These are phyloP conservation scores for Periophthalmodon schlosseri DNA, from an alignment of 2,113 vertebrate species.

Conservation along the genomic window DNA sequence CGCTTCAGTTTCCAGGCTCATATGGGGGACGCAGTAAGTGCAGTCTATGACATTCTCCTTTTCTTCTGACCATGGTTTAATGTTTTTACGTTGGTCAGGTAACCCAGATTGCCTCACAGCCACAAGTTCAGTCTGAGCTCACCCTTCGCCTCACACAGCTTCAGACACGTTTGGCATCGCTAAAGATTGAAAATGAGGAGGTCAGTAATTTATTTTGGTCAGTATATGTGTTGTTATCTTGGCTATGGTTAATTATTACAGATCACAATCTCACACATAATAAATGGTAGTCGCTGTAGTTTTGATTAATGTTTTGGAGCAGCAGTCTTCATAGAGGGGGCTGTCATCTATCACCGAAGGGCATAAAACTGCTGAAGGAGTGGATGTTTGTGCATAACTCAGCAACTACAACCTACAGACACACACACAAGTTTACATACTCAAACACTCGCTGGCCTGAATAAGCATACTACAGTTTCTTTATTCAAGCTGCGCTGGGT, in stretches of 20 bases:
- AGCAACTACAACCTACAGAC: slow-evolving; percentile 34
- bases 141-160: slow-evolving; percentile 93
- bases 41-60: not conserved
- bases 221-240: not conserved
- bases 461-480: slow-evolving; percentile 26
- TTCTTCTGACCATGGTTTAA: not conserved
- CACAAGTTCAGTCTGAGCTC: slow-evolving; percentile 93
- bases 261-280: not conserved
- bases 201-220: slow-evolving; percentile 71
- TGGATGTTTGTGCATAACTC: slow-evolving; percentile 62
- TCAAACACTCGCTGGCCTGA: slow-evolving; percentile 28
- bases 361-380: slow-evolving; percentile 66
- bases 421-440: slow-evolving; percentile 29
- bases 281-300: not conserved
- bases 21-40: slow-evolving; percentile 93
- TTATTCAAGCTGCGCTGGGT: slow-evolving; percentile 19
- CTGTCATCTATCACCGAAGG: slow-evolving; percentile 51
- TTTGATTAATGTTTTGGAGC: slow-evolving; percentile 4
- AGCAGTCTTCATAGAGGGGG: not conserved
- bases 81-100: slow-evolving; percentile 76
- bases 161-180: slow-evolving; percentile 91
- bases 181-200: slow-evolving; percentile 98
- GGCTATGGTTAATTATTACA: not conserved
- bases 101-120: slow-evolving; percentile 92
- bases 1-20: slow-evolving; percentile 96